Base-by-base conservation (phyloP, 2,113 vertebrate species). In the Typhlomys cinereus region DNA sequence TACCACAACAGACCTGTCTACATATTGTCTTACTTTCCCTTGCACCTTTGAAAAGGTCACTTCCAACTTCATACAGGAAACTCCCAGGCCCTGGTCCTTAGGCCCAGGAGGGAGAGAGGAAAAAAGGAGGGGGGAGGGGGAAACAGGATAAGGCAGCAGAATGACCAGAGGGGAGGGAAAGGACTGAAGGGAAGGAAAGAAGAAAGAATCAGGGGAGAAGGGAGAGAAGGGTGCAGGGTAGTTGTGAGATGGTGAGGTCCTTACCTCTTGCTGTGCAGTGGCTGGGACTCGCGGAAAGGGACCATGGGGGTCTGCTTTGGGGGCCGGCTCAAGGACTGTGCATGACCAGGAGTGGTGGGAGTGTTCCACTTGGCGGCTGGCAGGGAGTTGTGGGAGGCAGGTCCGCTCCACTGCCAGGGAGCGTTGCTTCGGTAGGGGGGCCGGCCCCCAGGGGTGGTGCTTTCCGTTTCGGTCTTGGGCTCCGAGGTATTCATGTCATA, bases 381-480 rank as follows among this genome's bases (percentile, higher is more conserved):
- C 0, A 98, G 85, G 7, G 97, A 90, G 36, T 98, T 97, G 92
- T 99, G 98, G 44, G 98, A 96, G 0, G 98, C 97, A 0, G 99
- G 98, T n/a, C 98, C 98, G 5, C 99, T 99, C 99, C 99, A 99
- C 73, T 99, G 98, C 98, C 99, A 99, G 6, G 97, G 95, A 0
- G 98, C 94, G 0, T 95, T 97, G 44, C 98, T 98, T 48, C 99
- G 98, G 87, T 98, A 98, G 0, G 98, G 98, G n/a, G 98, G 98
- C 61, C 98, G 97, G 96, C 98, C 98, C n/a, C 98, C 98, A 0
- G 97, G 96, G 0, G 97, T 95, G 94, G 98, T n/a, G 54, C 96
- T 98, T 90, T 99, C 99, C 0, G 97, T 73, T 59, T 99, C 99
- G 0, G 96, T 90, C 96, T 98, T 99, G 80, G 98, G 97, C 94